Evolutionary conservation across 2,888 invertebrate species (phyloP).

Genomic region (Amblyteles armatorius): DNA sequence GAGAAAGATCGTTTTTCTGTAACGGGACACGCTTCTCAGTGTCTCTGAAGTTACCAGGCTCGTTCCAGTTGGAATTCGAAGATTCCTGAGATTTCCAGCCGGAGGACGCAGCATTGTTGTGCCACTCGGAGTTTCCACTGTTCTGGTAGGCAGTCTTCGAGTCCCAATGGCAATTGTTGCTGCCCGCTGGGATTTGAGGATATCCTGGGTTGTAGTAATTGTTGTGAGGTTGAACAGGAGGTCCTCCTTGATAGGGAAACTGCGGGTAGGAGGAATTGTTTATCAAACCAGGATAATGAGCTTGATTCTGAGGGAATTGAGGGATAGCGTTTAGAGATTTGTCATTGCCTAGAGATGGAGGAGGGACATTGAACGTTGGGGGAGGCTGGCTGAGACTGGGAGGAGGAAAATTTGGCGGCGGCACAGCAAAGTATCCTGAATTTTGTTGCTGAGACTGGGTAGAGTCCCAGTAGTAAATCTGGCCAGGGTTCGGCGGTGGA

Average conservation of each 20-base stretch:
- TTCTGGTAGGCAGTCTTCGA: slow-evolving; percentile 62
- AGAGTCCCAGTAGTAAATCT: slow-evolving; percentile 73
- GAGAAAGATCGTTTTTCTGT: slow-evolving; percentile 24
- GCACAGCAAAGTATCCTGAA: slow-evolving; percentile 73
- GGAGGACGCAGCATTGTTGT: slow-evolving; percentile 26
- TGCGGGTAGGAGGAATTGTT: slow-evolving; percentile 71
- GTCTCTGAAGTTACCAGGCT: slow-evolving; percentile 8
- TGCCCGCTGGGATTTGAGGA: slow-evolving; percentile 64
- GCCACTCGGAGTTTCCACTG: slow-evolving; percentile 61
- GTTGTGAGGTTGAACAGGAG: slow-evolving; percentile 56
- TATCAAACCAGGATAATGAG: slow-evolving; percentile 68
- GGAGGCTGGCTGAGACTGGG: slow-evolving; percentile 73
- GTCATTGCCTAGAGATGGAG: slow-evolving; percentile 66
- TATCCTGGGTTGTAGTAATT: slow-evolving; percentile 69
- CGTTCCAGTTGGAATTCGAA: slow-evolving; percentile 13
- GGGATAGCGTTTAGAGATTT: slow-evolving; percentile 67
- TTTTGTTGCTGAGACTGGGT: slow-evolving; percentile 68
- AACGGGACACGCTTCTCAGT: slow-evolving; percentile 11
- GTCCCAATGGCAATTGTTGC: slow-evolving; percentile 73
- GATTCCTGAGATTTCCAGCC: slow-evolving; percentile 57
- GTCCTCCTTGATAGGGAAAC: slow-evolving; percentile 68
- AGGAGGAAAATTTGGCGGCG: slow-evolving; percentile 77
- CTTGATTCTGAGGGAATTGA: slow-evolving; percentile 67
- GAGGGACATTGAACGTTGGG: slow-evolving; percentile 70
- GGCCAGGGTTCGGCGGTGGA: slow-evolving; percentile 68